Evolutionary conservation across 2,113 vertebrate genomes (phyloP).

Genomic region (Bos taurus): ARS-UCD2.0 NC_037330.1:64048001-64048500

Average conservation of each 20-base stretch:
- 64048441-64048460: not conserved
- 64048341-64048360: not conserved
- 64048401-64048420: not conserved
- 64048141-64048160: not conserved
- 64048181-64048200: not conserved
- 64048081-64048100: not conserved
- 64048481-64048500: not conserved
- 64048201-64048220: not conserved
- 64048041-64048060: not conserved
- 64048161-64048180: not conserved
- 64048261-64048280: not conserved
- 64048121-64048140: not conserved
- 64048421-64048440: not conserved
- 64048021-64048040: not conserved
- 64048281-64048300: not conserved
- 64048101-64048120: not conserved
- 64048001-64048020: not conserved
- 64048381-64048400: not conserved
- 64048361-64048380: not conserved
- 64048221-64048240: not conserved
- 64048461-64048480: not conserved
- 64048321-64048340: not conserved
- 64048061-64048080: not conserved
- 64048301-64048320: not conserved
- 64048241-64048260: not conserved